Conservation (phyloP, 2,888 invertebrate species). For the Cynaeus angustus region DNA sequence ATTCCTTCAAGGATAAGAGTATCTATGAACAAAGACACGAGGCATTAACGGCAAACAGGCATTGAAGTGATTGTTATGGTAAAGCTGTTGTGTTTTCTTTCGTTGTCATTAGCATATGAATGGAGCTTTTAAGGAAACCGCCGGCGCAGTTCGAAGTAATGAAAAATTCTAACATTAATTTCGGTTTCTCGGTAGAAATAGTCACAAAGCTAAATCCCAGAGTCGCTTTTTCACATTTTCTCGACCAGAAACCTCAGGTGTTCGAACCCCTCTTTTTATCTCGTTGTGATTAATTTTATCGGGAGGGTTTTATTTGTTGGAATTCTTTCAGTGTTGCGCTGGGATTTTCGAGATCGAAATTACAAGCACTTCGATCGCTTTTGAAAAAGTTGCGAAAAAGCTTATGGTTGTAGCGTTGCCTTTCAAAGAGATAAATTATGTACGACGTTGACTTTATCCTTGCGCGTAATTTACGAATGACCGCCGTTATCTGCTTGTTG, state of each 20-base stretch:
- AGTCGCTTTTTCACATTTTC: not conserved
- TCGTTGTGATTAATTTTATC: constrained; percentile 28
- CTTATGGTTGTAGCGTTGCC: constrained; percentile 6
- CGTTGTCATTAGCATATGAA: constrained; percentile 32
- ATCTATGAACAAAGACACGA: constrained; percentile 25
- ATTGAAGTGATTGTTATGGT: constrained; percentile 17
- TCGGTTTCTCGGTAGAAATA: too few species aligned
- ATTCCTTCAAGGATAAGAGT: constrained; percentile 34
- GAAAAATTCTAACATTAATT: too few species aligned
- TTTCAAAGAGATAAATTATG: constrained; percentile 1
- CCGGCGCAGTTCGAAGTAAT: too few species aligned
- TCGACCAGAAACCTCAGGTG: constrained; percentile 20
- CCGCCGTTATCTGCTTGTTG: too few species aligned
- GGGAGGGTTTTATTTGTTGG: constrained; percentile 14
- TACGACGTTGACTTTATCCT: not conserved
- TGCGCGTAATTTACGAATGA: too few species aligned
- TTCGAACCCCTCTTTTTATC: constrained; percentile 27
- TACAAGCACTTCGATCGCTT: constrained; percentile 4
- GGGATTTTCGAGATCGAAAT: constrained; percentile 31
- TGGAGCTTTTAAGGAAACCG: not conserved
- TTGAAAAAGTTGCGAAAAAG: not conserved
- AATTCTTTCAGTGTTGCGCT: constrained; percentile 12
- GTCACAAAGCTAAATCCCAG: too few species aligned
- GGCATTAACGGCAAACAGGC: constrained; percentile 13
- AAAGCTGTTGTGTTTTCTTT: constrained; percentile 23